Evolutionary conservation across 2,113 vertebrate species (phyloP), one percentile per base, ranked within the genome.

Genomic region (Rhinoptilus africanus): DNA sequence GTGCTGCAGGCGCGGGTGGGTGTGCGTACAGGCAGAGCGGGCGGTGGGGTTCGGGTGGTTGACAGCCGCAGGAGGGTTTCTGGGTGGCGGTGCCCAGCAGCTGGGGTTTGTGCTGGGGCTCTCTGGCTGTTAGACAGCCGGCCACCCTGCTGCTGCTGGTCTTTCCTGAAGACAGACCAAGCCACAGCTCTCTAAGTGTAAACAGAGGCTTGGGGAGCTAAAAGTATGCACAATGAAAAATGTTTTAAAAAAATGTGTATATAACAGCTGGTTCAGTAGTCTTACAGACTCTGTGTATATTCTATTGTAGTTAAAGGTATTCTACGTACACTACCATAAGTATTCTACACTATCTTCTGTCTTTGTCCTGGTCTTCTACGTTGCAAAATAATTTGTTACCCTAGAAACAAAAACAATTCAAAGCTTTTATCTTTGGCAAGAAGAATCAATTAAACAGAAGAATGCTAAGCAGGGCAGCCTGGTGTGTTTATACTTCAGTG

Each of bases 11-110:
- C n/a, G n/a, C n/a, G n/a, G n/a, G n/a, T n/a, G n/a, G n/a, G 3
- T 5, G 22, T 60, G 56, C 14, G 41, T 6, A 4, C 7, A 0
- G 2, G 21, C 66, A 34, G 69, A 30, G 43, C 62, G 14, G 56
- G 12, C 43, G 21, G 1, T 28, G 11, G 23, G 57, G 20, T 72
- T 2, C 3, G 64, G 12, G 14, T 6, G 2, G 41, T 15, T 30
- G 23, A 0, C 50, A 14, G 0, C 16, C 5, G 0, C 5, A 1
- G 41, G 18, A 14, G 3, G 12, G 0, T 20, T 68, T 15, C 43
- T 73, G 80, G 0, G 11, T 6, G 76, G 10, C 4, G 8, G 20
- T 47, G 9, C 12, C 30, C 27, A 22, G 56, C 5, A 1, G 35
- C 16, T 39, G 4, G 3, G 59, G 64, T 35, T 18, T 12, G 13